Percentiles rank a stretch among this genome's conserved stretches.
phyloP scores from a whole-genome alignment of 2,888 invertebrate species.

The Sinopyrophorus schimmeli region DNA sequence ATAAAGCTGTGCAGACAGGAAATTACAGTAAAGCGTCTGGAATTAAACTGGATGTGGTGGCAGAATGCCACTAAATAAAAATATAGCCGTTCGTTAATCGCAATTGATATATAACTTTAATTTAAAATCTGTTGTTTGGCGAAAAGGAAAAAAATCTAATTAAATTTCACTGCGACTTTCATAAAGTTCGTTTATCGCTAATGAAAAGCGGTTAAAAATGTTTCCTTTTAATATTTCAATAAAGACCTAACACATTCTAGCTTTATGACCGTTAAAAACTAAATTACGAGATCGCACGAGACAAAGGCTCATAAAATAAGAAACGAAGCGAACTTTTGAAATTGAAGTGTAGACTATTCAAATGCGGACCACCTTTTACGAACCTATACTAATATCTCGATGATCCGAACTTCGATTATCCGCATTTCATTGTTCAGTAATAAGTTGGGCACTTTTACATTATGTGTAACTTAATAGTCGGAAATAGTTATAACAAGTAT shows the following conservation, averaged over 20 bases:
- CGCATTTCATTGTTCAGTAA: no score
- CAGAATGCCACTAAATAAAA: constrained; percentile 37
- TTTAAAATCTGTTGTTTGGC: no score
- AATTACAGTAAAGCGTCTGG: constrained; percentile 44
- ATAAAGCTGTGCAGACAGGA: constrained; percentile 44
- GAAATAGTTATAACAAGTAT: no score
- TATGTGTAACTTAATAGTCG: no score
- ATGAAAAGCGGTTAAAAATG: constrained; percentile 18
- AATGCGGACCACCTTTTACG: no score
- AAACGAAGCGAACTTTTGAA: constrained; percentile 16
- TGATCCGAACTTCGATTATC: no score
- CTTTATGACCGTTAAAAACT: constrained; percentile 18
- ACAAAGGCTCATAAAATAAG: constrained; percentile 22
- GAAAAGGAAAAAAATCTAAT: no score
- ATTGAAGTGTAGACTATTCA: constrained; percentile 20
- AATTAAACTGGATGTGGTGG: constrained; percentile 40
- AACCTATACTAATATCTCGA: no score
- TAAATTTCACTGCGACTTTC: no score
- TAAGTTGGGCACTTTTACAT: no score
- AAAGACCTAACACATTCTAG: background rate
- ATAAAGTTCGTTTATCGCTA: background rate
- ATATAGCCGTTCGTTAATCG: constrained; percentile 23
- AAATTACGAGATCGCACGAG: constrained; percentile 17
- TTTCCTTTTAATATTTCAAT: constrained; percentile 6
- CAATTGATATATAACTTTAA: no score